Base-by-base conservation (phyloP, 2,797 vertebrate genomes). In the Uromys caudimaculatus region DNA sequence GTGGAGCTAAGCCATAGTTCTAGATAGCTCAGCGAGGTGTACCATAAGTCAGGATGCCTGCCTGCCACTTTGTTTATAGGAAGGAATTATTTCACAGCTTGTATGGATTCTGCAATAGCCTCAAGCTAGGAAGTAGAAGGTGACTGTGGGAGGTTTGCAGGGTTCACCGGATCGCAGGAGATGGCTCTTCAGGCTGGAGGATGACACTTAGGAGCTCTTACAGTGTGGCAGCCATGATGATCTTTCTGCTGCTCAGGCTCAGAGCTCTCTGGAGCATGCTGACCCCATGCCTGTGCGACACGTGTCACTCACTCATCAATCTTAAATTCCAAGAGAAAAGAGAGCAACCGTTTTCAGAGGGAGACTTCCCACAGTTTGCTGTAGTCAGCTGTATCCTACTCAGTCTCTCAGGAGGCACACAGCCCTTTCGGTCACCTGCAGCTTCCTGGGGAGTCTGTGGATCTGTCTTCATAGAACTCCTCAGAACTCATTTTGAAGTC, bases 11-110 rank as follows among this genome's bases (percentile, higher is more conserved):
- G 91, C 93, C 62, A 60, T 89, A 96, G 97, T 98, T 98, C 98
- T 96, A 98, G 98, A 95, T 98, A 97, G 93, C 96, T 92, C 97
- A 98, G 97, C 54, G 95, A 98, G 96, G 83, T 96, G 98, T 97
- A 97, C 95, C 97, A 97, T 91, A 95, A 97, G 98, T 95, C 93
- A 82, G 95, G 97, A 96, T n/a, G n/a, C n/a, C n/a, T 85, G 93
- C 41, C 27, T 73, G 75, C 85, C 90, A 84, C 98, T 99, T 98
- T 98, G 97, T 98, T 97, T 98, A 97, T 77, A 96, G 98, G 98
- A 98, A 96, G 95, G 94, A 97, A 95, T 97, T 95, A 92, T 94
- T 97, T 97, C 96, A 93, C 95, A 91, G 94, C 87, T 87, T 91
- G 82, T 82, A 54, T 79, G 92, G 93, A 89, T 96, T 89, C 64